These are phyloP conservation scores for Elaeidobius kamerunicus DNA, from an alignment of 2,888 invertebrate genomes.

Conservation along the genomic window DNA sequence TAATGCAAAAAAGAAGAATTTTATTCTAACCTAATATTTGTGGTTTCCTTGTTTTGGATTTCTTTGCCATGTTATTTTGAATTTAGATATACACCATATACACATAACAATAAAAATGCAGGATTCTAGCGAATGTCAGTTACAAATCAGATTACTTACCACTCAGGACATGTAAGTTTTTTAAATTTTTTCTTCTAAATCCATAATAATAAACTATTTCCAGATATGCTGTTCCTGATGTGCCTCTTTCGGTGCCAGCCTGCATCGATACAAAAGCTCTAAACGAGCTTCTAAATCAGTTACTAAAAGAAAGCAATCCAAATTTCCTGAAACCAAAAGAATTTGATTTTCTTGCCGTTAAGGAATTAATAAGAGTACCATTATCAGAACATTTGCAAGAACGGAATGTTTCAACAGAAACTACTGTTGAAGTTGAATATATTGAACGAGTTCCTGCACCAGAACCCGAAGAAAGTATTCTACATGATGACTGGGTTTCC, in stretches of 20 bases:
- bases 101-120: too few species aligned
- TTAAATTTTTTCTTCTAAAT: slow-evolving; percentile 1
- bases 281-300: slow-evolving; percentile 75
- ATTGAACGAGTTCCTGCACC: slow-evolving; percentile 88
- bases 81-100: too few species aligned
- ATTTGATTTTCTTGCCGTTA: slow-evolving; percentile 85
- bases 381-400: slow-evolving; percentile 74
- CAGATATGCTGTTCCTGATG: slow-evolving; percentile 86
- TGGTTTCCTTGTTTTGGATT: too few species aligned
- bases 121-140: slow-evolving; percentile 54
- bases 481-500: slow-evolving; percentile 98
- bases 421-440: slow-evolving; percentile 87
- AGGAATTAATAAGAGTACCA: slow-evolving; percentile 73
- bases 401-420: slow-evolving; percentile 75
- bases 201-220: slow-evolving; percentile 35
- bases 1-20: too few species aligned
- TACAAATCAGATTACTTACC: slow-evolving; percentile 76
- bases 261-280: slow-evolving; percentile 66
- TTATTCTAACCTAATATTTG: too few species aligned
- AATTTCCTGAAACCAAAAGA: slow-evolving; percentile 52
- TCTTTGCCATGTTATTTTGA: too few species aligned
- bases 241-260: slow-evolving; percentile 78
- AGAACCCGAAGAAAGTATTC: slow-evolving; percentile 84
- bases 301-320: slow-evolving; percentile 62
- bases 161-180: slow-evolving; percentile 75